phyloP scores from a whole-genome alignment of 2,113 vertebrate genomes.

The Tragelaphus strepsiceros region DNA sequence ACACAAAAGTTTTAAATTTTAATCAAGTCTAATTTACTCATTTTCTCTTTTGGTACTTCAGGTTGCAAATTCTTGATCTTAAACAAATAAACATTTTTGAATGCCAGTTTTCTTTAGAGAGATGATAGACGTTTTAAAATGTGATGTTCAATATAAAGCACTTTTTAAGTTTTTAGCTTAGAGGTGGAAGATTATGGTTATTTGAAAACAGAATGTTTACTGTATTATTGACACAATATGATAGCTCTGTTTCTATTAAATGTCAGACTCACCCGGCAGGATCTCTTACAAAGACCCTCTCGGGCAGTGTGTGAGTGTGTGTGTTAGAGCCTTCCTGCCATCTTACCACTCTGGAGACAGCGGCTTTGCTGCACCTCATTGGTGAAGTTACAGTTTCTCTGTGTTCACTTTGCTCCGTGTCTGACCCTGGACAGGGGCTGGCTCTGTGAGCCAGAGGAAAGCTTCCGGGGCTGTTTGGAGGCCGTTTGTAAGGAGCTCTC shows the following conservation, averaged over 20 bases:
- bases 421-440: not conserved
- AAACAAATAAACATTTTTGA: not conserved
- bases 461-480: not conserved
- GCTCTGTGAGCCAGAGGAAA: not conserved
- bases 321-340: not conserved
- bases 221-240: not conserved
- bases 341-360: not conserved
- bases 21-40: not conserved
- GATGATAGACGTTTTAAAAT: not conserved
- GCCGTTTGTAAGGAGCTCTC: not conserved
- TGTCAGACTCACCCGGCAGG: not conserved
- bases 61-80: not conserved
- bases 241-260: not conserved
- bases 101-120: not conserved
- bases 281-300: not conserved
- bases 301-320: not conserved
- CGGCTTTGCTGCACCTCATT: not conserved
- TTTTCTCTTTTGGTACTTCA: not conserved
- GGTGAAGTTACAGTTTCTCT: not conserved
- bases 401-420: not conserved
- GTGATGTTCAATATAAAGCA: not conserved
- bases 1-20: not conserved
- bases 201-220: not conserved
- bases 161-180: not conserved
- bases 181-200: not conserved